phyloP scores from a whole-genome alignment of 1,140 invertebrate species.

The Saccostrea cuccullata region DNA sequence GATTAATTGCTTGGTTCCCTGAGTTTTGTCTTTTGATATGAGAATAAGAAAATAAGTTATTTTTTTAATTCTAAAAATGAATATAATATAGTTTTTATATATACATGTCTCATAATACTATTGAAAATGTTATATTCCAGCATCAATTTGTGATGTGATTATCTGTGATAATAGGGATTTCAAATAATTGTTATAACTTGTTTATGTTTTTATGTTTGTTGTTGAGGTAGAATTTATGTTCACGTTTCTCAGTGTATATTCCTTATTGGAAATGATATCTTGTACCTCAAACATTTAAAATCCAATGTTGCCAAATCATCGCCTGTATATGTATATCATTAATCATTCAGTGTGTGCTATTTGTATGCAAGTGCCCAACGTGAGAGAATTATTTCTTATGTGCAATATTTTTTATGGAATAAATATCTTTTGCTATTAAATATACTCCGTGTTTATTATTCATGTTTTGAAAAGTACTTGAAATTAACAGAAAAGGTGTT shows the following conservation, averaged over 20 bases:
- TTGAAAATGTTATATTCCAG: background rate
- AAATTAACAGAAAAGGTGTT: no score
- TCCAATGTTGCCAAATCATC: background rate
- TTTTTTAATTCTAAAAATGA: no score
- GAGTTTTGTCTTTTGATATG: no score
- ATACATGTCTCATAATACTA: background rate
- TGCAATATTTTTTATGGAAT: slow-evolving; percentile 32
- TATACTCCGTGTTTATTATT: background rate
- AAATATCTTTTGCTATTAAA: background rate
- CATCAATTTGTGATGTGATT: background rate
- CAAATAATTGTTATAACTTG: background rate
- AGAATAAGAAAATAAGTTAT: no score
- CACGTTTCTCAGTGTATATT: background rate
- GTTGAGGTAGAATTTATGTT: background rate
- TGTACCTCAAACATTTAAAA: background rate
- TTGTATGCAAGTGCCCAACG: slow-evolving; percentile 8
- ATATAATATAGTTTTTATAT: background rate
- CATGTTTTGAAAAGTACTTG: no score
- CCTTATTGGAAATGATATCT: no score
- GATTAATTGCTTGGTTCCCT: no score
- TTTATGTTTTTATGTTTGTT: background rate
- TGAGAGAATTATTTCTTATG: background rate
- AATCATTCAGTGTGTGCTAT: background rate
- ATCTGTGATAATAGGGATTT: slow-evolving; percentile 27
- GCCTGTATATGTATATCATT: background rate